A percentile compares a stretch with the other conserved stretches of the same genome.
Evolutionary conservation across 2,888 invertebrate species (phyloP).

Genomic region (Malthinus seriepunctatus): DNA sequence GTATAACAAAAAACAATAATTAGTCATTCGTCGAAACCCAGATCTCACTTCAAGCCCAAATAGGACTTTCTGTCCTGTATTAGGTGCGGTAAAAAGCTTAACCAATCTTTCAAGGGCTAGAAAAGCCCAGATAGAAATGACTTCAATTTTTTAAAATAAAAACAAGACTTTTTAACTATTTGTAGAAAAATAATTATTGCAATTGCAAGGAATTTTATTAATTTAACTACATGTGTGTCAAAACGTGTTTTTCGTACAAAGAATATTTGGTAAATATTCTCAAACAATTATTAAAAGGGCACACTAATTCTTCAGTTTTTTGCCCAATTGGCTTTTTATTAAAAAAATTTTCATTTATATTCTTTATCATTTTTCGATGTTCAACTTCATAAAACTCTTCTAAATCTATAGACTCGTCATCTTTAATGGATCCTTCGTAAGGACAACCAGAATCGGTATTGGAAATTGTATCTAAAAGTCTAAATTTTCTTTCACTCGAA

Average conservation of each 20-base stretch:
- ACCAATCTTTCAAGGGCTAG: too few species aligned
- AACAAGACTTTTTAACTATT: not conserved
- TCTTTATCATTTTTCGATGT: not conserved
- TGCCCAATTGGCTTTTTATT: not conserved
- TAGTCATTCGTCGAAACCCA: too few species aligned
- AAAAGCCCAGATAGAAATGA: too few species aligned
- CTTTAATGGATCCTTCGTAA: not conserved
- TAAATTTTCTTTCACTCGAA: not conserved
- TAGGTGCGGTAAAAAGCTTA: too few species aligned
- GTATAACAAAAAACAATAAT: too few species aligned
- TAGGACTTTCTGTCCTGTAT: too few species aligned
- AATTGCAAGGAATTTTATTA: not conserved
- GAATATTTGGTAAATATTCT: not conserved
- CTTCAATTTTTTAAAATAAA: too few species aligned
- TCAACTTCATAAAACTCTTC: not conserved
- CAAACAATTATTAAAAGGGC: not conserved
- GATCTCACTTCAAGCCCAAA: too few species aligned
- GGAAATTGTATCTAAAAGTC: not conserved
- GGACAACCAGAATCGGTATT: not conserved
- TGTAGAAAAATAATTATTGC: not conserved
- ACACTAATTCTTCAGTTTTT: not conserved
- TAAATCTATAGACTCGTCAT: not conserved
- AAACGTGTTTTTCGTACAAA: not conserved
- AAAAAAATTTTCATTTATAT: too few species aligned
- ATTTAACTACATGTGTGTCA: not conserved